Evolutionary conservation across 2,888 invertebrate genomes (phyloP).

Genomic region (Merodon equestris): DNA sequence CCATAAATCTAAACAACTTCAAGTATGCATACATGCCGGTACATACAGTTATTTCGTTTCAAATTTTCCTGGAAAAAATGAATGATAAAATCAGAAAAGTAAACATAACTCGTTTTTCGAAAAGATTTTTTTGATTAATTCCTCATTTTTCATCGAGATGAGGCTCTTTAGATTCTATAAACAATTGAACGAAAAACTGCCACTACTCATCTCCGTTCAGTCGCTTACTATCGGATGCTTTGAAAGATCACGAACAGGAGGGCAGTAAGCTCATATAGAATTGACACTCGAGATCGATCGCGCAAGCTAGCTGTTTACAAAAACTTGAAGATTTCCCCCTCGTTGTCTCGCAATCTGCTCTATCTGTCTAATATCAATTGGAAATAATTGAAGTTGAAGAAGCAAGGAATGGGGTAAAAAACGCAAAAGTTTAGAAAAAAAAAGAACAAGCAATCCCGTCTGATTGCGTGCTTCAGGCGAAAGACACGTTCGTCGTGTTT

Average conservation of each 20-base stretch:
- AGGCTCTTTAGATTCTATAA: slow-evolving; percentile 55
- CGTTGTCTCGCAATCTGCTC: slow-evolving; percentile 29
- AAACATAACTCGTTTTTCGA: slow-evolving; percentile 39
- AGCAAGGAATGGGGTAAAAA: slow-evolving; percentile 24
- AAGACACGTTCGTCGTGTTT: slow-evolving; percentile 63
- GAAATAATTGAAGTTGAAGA: not conserved
- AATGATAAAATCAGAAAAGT: slow-evolving; percentile 29
- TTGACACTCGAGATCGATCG: slow-evolving; percentile 47
- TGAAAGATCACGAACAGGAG: slow-evolving; percentile 14
- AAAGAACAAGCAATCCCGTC: slow-evolving; percentile 42
- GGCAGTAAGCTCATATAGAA: slow-evolving; percentile 38
- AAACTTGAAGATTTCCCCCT: slow-evolving; percentile 45
- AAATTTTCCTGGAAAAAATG: not conserved
- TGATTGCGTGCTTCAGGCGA: slow-evolving; percentile 61
- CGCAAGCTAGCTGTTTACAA: slow-evolving; percentile 44
- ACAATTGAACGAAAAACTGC: slow-evolving; percentile 39
- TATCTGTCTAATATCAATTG: slow-evolving; percentile 34
- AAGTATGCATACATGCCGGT: not conserved
- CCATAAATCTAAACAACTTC: slow-evolving; percentile 57
- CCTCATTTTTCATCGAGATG: slow-evolving; percentile 57
- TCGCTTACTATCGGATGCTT: too few relatives aligned
- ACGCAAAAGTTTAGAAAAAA: slow-evolving; percentile 24
- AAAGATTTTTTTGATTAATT: slow-evolving; percentile 64
- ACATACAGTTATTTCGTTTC: not conserved
- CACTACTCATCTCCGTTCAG: not conserved